Evolutionary conservation across 2,113 vertebrate species (phyloP).

Genomic region (Chlamydotis undulata): DNA sequence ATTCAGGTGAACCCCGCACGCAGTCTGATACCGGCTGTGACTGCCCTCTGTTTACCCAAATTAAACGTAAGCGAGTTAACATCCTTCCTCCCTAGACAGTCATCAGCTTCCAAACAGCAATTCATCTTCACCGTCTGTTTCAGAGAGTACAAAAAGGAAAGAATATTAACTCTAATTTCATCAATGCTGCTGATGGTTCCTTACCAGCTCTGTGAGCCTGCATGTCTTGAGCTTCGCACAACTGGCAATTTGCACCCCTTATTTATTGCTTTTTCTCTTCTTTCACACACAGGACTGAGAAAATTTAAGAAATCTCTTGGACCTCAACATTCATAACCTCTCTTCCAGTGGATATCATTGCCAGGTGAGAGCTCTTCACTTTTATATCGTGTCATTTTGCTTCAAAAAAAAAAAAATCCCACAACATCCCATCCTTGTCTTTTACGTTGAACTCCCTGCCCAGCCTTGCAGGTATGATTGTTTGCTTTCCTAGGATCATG

Average conservation of each 20-base stretch:
- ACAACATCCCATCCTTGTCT: background rate
- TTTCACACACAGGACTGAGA: background rate
- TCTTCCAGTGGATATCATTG: background rate
- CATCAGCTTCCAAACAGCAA: background rate
- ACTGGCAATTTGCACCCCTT: accelerated
- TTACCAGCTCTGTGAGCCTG: background rate
- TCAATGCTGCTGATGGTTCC: background rate
- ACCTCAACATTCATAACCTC: background rate
- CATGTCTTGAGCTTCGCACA: background rate
- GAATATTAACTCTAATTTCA: background rate
- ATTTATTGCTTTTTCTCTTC: background rate
- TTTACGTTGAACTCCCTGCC: background rate
- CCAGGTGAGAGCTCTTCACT: background rate
- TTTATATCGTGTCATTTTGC: background rate
- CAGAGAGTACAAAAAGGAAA: background rate
- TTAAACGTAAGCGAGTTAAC: background rate
- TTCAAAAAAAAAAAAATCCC: background rate
- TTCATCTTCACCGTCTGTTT: background rate
- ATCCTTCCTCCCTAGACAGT: background rate
- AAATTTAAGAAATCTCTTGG: background rate
- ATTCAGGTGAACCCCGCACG: accelerated
- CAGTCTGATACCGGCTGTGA: background rate
- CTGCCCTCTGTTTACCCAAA: background rate
- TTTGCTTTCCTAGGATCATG: background rate
- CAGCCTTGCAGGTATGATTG: background rate